These are phyloP conservation scores for Galerucella pusilla DNA, from an alignment of 2,888 invertebrate species.

Conservation along the genomic window DNA sequence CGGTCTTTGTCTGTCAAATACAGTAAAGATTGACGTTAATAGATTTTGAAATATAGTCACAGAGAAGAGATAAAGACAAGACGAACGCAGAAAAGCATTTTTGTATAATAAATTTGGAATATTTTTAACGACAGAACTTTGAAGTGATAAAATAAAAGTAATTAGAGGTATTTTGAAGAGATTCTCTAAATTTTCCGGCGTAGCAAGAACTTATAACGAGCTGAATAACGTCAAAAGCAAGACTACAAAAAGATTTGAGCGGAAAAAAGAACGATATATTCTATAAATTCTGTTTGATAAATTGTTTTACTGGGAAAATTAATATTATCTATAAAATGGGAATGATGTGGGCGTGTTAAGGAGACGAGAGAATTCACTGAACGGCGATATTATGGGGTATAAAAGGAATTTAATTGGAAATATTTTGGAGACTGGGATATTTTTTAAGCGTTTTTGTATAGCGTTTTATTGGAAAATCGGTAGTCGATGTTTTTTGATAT, in stretches of 20 bases:
- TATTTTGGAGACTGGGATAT: too few species aligned
- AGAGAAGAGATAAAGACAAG: too few species aligned
- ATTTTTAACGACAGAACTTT: neutral
- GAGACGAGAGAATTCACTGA: constrained; percentile 50
- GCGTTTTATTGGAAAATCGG: too few species aligned
- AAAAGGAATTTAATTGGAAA: too few species aligned
- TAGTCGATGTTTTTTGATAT: too few species aligned
- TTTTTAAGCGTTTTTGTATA: too few species aligned
- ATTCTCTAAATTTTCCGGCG: too few species aligned
- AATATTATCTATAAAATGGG: neutral
- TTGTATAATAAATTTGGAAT: too few species aligned
- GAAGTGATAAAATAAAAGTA: neutral
- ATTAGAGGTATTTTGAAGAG: neutral
- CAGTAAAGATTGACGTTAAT: neutral
- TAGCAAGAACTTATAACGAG: neutral
- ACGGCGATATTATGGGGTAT: neutral
- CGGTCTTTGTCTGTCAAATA: neutral
- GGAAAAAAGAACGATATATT: neutral
- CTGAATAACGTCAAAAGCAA: neutral
- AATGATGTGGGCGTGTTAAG: neutral
- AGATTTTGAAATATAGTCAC: neutral
- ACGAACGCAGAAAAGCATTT: too few species aligned
- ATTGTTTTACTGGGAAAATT: neutral
- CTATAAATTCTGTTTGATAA: neutral
- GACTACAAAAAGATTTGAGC: neutral